These are phyloP conservation scores for Mobula birostris DNA, from an alignment of 2,113 vertebrate species.

Conservation along the genomic window DNA sequence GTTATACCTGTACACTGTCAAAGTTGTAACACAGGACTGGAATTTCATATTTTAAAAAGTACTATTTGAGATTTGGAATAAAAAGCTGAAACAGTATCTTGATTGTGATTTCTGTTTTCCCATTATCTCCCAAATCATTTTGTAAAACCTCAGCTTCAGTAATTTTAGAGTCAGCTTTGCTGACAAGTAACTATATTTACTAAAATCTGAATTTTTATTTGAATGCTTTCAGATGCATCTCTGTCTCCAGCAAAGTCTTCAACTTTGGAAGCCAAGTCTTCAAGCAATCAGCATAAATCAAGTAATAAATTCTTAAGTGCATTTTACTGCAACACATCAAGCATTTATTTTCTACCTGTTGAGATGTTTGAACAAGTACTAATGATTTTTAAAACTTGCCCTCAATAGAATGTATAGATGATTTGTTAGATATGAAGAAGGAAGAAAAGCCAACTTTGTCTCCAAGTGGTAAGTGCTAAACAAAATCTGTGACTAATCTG, in stretches of 20 bases:
- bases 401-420: conserved; percentile 46
- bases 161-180: background rate
- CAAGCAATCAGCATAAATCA: conserved; percentile 8
- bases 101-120: background rate
- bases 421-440: conserved; percentile 57
- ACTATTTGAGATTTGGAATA: background rate
- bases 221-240: background rate
- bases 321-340: background rate
- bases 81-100: background rate
- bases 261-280: background rate
- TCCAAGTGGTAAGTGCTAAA: conserved; percentile 26
- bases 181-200: background rate
- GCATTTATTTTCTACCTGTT: background rate
- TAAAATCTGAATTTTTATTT: background rate
- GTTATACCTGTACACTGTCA: background rate
- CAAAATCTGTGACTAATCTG: background rate
- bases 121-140: background rate
- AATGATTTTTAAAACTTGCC: conserved; percentile 15
- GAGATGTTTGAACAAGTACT: background rate
- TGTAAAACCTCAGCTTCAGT: background rate
- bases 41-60: background rate
- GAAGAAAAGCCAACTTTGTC: conserved; percentile 43
- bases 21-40: background rate
- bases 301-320: background rate
- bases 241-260: background rate